Evolutionary conservation across 30 jellyfish, hydroid and myxozoan species (phyloP).

Genomic region (Rhopilema esculentum): DNA sequence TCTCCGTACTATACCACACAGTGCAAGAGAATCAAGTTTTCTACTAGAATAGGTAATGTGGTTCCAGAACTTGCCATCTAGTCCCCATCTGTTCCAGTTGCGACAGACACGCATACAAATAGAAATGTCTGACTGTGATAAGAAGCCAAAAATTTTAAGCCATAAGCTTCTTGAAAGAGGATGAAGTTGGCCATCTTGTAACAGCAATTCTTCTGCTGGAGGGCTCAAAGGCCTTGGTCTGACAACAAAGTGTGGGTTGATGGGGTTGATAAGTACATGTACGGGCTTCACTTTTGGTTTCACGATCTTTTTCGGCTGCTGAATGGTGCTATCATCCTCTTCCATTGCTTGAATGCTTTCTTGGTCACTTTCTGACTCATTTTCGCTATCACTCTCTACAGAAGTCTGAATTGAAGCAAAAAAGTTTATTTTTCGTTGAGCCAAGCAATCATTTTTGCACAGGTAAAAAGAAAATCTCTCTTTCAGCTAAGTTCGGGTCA

Average conservation of each 20-base stretch:
- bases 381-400: slow-evolving; percentile 34
- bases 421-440: slow-evolving; percentile 40
- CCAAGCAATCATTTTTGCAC: slow-evolving; percentile 22
- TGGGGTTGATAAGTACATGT: not conserved
- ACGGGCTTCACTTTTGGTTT: slow-evolving; percentile 34
- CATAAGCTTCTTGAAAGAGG: slow-evolving; percentile 64
- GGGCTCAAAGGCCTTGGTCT: slow-evolving; percentile 79
- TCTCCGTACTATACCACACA: slow-evolving; percentile 88
- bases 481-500: slow-evolving; percentile 59
- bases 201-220: slow-evolving; percentile 42
- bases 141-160: slow-evolving; percentile 72
- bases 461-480: slow-evolving; percentile 19
- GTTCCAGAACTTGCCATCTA: slow-evolving; percentile 69
- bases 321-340: slow-evolving; percentile 11
- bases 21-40: slow-evolving; percentile 41
- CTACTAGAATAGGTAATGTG: slow-evolving; percentile 43
- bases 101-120: slow-evolving; percentile 96
- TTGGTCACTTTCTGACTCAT: slow-evolving; percentile 51
- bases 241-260: slow-evolving; percentile 54
- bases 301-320: slow-evolving; percentile 6
- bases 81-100: slow-evolving; percentile 94
- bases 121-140: slow-evolving; percentile 61
- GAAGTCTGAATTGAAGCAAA: slow-evolving; percentile 64
- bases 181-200: slow-evolving; percentile 37
- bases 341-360: slow-evolving; percentile 21